Percentiles rank a stretch among this genome's conserved stretches.
Conservation (phyloP, 2,797 vertebrate species). For the Apodemus agrarius region DNA sequence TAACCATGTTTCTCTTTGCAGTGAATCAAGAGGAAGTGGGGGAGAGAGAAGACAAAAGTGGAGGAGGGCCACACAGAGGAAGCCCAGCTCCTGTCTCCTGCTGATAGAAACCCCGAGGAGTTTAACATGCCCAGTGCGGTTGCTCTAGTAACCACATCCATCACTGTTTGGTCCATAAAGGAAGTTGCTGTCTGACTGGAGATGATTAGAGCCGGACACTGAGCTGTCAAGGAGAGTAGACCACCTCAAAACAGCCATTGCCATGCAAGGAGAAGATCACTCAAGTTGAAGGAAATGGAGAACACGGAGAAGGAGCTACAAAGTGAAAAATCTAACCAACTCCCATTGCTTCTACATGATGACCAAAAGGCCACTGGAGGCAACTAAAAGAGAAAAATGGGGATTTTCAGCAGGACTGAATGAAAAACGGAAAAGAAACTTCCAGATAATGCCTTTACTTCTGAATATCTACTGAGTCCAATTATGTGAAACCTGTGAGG, state of each 20-base stretch:
- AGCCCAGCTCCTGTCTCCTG: constrained; percentile 89
- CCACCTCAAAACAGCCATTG: background rate
- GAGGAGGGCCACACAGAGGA: constrained; percentile 75
- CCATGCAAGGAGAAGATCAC: constrained; percentile 15
- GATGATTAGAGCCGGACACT: background rate
- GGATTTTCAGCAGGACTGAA: constrained; percentile 44
- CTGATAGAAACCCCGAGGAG: constrained; percentile 88
- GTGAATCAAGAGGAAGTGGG: background rate
- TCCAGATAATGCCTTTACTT: constrained; percentile 3
- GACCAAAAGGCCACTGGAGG: background rate
- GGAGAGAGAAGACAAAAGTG: constrained; percentile 40
- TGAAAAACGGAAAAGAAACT: background rate
- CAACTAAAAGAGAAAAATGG: constrained; percentile 44
- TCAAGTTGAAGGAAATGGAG: constrained; percentile 54
- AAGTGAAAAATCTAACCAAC: constrained; percentile 60
- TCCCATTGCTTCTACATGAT: constrained; percentile 36
- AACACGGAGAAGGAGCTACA: constrained; percentile 26
- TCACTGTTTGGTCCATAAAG: constrained; percentile 87
- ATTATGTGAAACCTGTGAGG: background rate
- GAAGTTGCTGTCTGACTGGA: background rate
- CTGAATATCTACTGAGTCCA: constrained; percentile 41
- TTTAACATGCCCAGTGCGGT: constrained; percentile 89
- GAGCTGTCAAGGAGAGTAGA: constrained; percentile 81
- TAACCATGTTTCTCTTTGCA: background rate
- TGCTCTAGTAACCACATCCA: constrained; percentile 87